These are phyloP conservation scores for Aptenodytes forsteri DNA, from an alignment of 2,113 vertebrate species.

Conservation along the genomic window DNA sequence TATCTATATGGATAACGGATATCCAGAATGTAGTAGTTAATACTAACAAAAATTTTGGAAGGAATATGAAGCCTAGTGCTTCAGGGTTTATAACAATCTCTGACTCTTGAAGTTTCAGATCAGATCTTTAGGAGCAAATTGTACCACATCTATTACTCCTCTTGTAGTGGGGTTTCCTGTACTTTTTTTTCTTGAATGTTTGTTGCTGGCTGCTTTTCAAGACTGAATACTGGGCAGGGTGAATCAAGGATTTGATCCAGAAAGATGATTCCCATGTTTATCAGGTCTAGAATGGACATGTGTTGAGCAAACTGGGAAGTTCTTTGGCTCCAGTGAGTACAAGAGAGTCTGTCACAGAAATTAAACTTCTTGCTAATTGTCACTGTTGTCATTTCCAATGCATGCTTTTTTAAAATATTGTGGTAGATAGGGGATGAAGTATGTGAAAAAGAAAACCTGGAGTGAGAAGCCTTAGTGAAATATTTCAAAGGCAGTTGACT, in stretches of 20 bases:
- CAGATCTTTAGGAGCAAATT: conserved; percentile 11
- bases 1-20: neutral
- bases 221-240: conserved; percentile 39
- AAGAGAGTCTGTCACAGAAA: conserved; percentile 37
- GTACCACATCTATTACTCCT: neutral
- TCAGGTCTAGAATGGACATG: conserved; percentile 35
- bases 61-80: neutral
- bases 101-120: neutral
- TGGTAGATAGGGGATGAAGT: neutral
- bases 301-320: conserved; percentile 11
- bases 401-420: conserved; percentile 10
- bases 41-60: neutral
- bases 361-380: conserved; percentile 44
- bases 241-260: conserved; percentile 14
- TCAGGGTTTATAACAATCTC: neutral
- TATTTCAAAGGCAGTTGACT: conserved; percentile 46
- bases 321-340: conserved; percentile 40
- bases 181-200: conserved; percentile 8
- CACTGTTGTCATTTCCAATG: conserved; percentile 2
- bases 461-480: conserved; percentile 33
- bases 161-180: conserved; percentile 15
- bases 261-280: conserved; percentile 2
- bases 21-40: neutral
- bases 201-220: conserved; percentile 45
- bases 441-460: conserved; percentile 21